Evolutionary conservation across 2,888 invertebrate genomes (phyloP).

Genomic region (Junonia oenone): DNA sequence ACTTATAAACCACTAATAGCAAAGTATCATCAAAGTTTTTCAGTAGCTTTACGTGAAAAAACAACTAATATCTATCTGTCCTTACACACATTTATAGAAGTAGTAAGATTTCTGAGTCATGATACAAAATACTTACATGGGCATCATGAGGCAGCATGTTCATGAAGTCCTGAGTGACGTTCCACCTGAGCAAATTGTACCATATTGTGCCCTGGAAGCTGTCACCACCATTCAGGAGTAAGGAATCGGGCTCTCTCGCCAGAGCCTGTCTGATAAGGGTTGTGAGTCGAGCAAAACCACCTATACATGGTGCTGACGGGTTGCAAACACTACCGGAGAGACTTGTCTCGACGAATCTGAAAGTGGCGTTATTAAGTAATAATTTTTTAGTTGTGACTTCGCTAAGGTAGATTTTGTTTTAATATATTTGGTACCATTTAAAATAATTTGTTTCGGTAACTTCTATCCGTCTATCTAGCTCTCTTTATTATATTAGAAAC

Average conservation of each 20-base stretch:
- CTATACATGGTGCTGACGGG: slow-evolving; percentile 76
- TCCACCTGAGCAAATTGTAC: slow-evolving; percentile 87
- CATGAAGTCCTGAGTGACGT: slow-evolving; percentile 86
- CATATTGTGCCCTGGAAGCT: slow-evolving; percentile 85
- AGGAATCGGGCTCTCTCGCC: slow-evolving; percentile 80
- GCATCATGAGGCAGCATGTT: slow-evolving; percentile 88
- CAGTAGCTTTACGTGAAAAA: too few species aligned
- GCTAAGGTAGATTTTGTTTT: not conserved
- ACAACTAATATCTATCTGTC: too few species aligned
- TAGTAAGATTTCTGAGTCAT: not conserved
- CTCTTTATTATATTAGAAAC: too few species aligned
- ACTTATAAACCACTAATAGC: too few species aligned
- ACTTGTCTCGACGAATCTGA: slow-evolving; percentile 81
- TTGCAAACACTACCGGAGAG: slow-evolving; percentile 78
- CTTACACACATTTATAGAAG: not conserved
- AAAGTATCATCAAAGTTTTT: too few species aligned
- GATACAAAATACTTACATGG: slow-evolving; percentile 75
- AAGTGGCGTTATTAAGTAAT: too few species aligned
- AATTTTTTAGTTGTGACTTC: too few species aligned
- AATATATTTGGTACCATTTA: not conserved
- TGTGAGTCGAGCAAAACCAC: slow-evolving; percentile 84
- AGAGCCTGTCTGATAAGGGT: slow-evolving; percentile 70
- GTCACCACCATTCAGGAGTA: slow-evolving; percentile 84
- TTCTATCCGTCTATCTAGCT: too few species aligned
- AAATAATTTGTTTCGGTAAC: too few species aligned